A percentile compares a stretch with the other conserved stretches of the same genome.
phyloP scores from a whole-genome alignment of 2,113 vertebrate genomes.

The Cyprinodon tularosa region DNA sequence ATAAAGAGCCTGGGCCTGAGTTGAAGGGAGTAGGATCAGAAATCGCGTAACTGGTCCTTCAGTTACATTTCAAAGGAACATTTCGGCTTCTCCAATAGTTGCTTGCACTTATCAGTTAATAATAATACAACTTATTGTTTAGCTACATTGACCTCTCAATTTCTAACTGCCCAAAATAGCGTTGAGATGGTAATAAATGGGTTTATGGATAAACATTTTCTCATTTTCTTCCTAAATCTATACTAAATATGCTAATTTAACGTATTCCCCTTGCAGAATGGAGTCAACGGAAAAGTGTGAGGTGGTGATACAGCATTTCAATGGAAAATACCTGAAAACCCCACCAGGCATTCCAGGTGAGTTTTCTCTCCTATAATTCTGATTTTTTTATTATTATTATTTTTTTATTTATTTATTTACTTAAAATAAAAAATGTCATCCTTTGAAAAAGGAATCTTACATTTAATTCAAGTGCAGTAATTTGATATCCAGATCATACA shows the following conservation, averaged over 20 bases:
- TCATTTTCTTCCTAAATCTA: neutral
- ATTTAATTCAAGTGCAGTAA: conserved; percentile 64
- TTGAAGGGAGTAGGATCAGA: too few species aligned
- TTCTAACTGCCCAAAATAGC: too few species aligned
- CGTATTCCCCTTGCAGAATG: conserved; percentile 63
- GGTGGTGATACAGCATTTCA: conserved; percentile 79
- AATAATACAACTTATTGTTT: too few species aligned
- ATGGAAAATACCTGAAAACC: conserved; percentile 80
- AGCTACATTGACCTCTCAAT: too few species aligned
- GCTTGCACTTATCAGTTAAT: too few species aligned
- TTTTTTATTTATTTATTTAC: too few species aligned
- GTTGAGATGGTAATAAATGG: too few species aligned
- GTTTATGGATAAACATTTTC: neutral
- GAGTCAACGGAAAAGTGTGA: conserved; percentile 80
- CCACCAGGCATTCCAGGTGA: conserved; percentile 79
- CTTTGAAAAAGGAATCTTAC: conserved; percentile 29
- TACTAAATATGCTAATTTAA: neutral
- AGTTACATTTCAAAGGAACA: too few species aligned
- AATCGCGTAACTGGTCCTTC: too few species aligned
- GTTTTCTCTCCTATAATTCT: conserved; percentile 11
- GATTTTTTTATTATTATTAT: too few species aligned
- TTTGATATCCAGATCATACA: conserved; percentile 37
- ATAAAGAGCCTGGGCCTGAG: too few species aligned
- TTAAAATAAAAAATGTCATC: conserved; percentile 18
- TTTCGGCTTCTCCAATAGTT: too few species aligned